These are phyloP conservation scores for Drosophila mercatorum DNA, from an alignment of 2,888 invertebrate species.

Conservation along the genomic window DNA sequence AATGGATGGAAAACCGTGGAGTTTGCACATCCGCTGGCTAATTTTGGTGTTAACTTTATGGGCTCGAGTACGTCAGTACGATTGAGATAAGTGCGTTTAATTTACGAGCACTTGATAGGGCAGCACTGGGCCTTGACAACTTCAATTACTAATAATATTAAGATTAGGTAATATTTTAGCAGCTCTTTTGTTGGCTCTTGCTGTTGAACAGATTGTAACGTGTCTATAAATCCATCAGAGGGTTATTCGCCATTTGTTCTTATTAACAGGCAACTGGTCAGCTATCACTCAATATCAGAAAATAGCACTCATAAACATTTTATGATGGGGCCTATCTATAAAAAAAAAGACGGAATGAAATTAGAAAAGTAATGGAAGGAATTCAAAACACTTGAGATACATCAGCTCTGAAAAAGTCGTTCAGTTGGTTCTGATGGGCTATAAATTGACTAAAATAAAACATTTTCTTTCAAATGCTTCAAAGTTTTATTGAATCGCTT, in stretches of 20 bases:
- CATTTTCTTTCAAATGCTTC: constrained; percentile 7
- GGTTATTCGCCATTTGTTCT: constrained; percentile 13
- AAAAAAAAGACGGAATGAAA: background rate
- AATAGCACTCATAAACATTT: constrained; percentile 26
- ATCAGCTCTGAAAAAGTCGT: constrained; percentile 3
- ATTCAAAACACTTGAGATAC: constrained; percentile 37
- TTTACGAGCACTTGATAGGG: constrained; percentile 39
- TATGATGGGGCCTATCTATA: constrained; percentile 22
- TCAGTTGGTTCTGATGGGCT: constrained; percentile 5
- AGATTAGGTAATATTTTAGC: constrained; percentile 9
- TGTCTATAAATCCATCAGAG: constrained; percentile 40
- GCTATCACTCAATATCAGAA: constrained; percentile 28
- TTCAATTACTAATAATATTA: constrained; percentile 25
- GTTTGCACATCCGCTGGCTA: constrained; percentile 22
- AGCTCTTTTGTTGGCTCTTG: background rate
- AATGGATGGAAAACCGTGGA: constrained; percentile 12
- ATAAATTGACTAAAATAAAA: constrained; percentile 27
- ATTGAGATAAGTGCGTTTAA: constrained; percentile 43
- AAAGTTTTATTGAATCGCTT: background rate
- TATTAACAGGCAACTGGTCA: constrained; percentile 6
- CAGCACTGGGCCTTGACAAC: constrained; percentile 40
- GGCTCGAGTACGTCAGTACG: constrained; percentile 20
- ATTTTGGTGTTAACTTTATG: constrained; percentile 23
- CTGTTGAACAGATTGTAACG: constrained; percentile 21
- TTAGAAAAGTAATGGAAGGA: background rate